Evolutionary conservation across 1,140 invertebrate species (phyloP), one percentile per base, ranked within the genome.

Genomic region (Apocrypta bakeri): DNA sequence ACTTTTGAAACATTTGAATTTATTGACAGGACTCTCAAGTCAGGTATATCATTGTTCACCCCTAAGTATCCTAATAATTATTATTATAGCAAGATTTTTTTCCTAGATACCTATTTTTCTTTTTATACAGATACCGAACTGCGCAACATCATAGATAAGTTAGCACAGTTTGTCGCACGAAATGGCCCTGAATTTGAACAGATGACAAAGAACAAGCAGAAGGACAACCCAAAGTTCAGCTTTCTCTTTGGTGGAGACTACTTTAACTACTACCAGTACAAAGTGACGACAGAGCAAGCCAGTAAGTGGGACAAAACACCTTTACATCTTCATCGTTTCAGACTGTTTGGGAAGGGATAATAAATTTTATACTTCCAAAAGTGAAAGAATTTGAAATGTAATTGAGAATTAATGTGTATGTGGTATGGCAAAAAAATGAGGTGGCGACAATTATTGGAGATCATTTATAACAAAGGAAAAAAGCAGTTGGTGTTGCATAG

Each of bases 141-240:
- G 86, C 94, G 96, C 86, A 99, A 98, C 93, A 99, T 99, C 88
- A 99, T 99, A 88, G 98, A 99, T 93, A 99, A 99, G 94, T 93
- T 99, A 86, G 98, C 98, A 1, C 97, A 98, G 90, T 99, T 99
- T 95, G 98, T 99, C 78, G 98, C 98, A 83, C 94, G 98, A 90
- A 99, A 99, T 96, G 98, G 98, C 25, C 98, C 97, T 1, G 98
- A 99, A 90, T 99, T 99, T 93, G 98, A 99, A 93, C 95, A 97
- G 89, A 99, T 99, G 95, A 99, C 98, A 69, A 99, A 99, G 93
- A 97, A 97, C 88, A 99, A 99, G 92, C 98, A 99, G 92, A 96
- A 98, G 91, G 97, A 98, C 88, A 99, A 99, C 92, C 97, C 98
- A 17, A 98, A 98, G 90, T 99, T 99, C 93, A 95, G 96, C 85